Base-by-base conservation (phyloP, 2,113 vertebrate species). In the Tichodroma muraria region DNA sequence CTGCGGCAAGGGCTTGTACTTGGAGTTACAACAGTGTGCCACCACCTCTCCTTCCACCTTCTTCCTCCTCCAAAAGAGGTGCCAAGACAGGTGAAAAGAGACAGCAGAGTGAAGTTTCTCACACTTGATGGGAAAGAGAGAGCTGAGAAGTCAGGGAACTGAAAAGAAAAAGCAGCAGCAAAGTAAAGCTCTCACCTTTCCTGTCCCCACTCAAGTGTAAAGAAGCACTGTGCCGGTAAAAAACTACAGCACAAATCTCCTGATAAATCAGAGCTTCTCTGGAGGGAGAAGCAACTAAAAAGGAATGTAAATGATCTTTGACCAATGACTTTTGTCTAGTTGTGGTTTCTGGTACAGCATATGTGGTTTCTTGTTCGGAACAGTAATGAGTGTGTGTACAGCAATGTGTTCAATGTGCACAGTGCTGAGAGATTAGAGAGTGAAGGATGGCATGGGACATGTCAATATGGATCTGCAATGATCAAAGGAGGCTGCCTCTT, bases 401-500 rank as follows among this genome's bases (percentile, higher is more conserved):
- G 94, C 92, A 81, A 90, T 83, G 91, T 85, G 88, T 90, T 96
- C 93, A 95, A 91, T 81, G 94, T 90, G 92, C 91, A 84, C 89
- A 71, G 92, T 52, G 82, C 93, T 80, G 94, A 88, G 95, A 96
- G 95, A 97, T 97, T 97, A 97, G 95, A 95, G 94, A 96, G 88
- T 70, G 93, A 95, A 92, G 95, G 91, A 94, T 96, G 94, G 95
- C 93, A 96, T 97, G 96, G 95, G 96, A 97, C 94, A 91, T 94
- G 96, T 97, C 97, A 96, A 93, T 96, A 97, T 89, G 95, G 96
- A 97, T 97, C 96, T 96, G 91, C 80, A 71, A 21, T 96, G 96
- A 97, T 97, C 96, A 97, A 97, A 97, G 95, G 86, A 96, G 78
- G 57, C 79, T 83, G 88, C 77, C 95, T 96, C 93, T 96, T 90